phyloP scores from a whole-genome alignment of 2,888 invertebrate genomes.

The Phymatocera aterrima region DNA sequence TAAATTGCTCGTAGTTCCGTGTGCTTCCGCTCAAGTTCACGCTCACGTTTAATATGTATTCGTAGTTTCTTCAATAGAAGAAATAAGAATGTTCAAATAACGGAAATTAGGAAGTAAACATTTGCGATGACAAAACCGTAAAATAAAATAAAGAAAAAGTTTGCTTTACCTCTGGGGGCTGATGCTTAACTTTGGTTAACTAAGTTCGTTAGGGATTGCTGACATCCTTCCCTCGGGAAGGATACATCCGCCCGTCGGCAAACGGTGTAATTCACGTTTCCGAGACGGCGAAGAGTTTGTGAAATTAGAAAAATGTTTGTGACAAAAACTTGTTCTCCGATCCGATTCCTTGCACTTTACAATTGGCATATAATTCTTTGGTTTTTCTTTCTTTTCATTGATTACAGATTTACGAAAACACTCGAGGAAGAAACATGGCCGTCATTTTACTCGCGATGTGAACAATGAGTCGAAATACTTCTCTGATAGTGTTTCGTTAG shows the following conservation, averaged over 20 bases:
- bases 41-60: no score
- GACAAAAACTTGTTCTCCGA: not conserved
- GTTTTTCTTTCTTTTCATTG: not conserved
- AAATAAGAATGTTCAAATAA: no score
- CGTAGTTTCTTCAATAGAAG: no score
- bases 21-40: no score
- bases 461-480: conserved; percentile 53
- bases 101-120: conserved; percentile 26
- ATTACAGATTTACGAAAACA: not conserved
- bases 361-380: not conserved
- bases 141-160: conserved; percentile 58
- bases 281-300: not conserved
- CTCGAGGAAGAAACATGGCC: not conserved
- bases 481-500: not conserved
- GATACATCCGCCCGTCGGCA: conserved; percentile 58
- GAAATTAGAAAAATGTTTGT: not conserved
- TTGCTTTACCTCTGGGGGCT: conserved; percentile 69
- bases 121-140: conserved; percentile 72
- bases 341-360: not conserved
- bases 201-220: conserved; percentile 71
- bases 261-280: conserved; percentile 58
- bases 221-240: conserved; percentile 71
- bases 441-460: conserved; percentile 55
- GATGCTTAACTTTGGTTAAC: conserved; percentile 73
- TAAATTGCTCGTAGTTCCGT: no score